Evolutionary conservation across 2,113 vertebrate genomes (phyloP), one percentile per base, ranked within the genome.

Genomic region (Stigmatopora argus): DNA sequence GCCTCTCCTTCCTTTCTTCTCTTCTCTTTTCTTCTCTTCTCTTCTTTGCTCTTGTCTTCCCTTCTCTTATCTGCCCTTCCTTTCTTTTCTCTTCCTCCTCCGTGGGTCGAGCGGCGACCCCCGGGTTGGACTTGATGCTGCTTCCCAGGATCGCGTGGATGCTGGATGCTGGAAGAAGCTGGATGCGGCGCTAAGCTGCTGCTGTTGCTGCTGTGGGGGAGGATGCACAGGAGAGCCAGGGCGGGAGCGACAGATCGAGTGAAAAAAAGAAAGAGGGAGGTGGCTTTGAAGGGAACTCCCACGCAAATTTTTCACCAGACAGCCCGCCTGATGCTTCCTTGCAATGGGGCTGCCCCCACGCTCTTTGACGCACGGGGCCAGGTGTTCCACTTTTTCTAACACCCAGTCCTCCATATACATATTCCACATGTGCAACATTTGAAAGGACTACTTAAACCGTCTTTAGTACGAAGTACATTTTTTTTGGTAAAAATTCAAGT

Each of bases 291-390:
- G 91, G 92, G 90, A 92, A 92, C 92, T 92, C 92, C 91, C 89
- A 92, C 92, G 91, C 92, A 91, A 45, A 86, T 78, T 80, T 80
- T 87, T 76, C 86, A 87, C 87, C 89, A 90, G 90, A 85, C 91
- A 88, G 90, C 90, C 90, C 87, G 90, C 90, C 89, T 90, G 83
- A 87, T 90, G 90, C 89, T 89, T 87, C 88, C 88, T 89, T 89
- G 88, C 88, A 88, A 74, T 76, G 86, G 91, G 91, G 85, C 89
- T 87, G 85, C 89, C 90, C 84, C 89, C 77, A 65, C 75, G 62
- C 81, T 31, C 53, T 5, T 15, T 34, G 47, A 76, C 84, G 73
- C 69, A 66, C 63, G 63, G 19, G 44, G 65, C 84, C 79, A 68
- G 76, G 77, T 85, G 73, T 83, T 79, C 81, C 53, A 57, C 58